Evolutionary conservation across 2,113 vertebrate species (phyloP).

Genomic region (Pogonocichla stellata): DNA sequence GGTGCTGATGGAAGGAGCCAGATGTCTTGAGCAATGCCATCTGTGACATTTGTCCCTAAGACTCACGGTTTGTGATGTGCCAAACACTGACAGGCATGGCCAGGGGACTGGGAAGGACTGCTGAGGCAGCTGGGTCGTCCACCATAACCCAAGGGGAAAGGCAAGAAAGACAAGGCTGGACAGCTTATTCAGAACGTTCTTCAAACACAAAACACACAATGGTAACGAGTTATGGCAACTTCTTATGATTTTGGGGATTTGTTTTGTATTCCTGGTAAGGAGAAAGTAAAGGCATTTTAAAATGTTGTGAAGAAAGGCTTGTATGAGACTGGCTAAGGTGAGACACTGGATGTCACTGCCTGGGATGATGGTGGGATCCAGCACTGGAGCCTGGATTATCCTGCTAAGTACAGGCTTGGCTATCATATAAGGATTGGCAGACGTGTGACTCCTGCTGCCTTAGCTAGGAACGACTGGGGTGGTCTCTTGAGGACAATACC

Average conservation of each 20-base stretch:
- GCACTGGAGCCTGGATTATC: background rate
- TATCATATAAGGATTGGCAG: background rate
- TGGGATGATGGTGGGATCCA: background rate
- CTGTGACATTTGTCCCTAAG: background rate
- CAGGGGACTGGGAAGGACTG: background rate
- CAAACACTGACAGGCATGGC: background rate
- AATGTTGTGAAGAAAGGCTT: background rate
- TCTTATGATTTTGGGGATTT: rapidly evolving
- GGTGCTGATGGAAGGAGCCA: background rate
- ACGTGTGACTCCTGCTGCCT: background rate
- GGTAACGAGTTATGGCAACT: background rate
- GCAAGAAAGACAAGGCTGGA: background rate
- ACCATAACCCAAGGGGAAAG: background rate
- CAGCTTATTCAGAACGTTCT: background rate
- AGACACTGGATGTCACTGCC: background rate
- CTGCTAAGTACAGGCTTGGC: background rate
- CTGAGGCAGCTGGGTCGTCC: background rate
- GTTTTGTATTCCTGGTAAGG: background rate
- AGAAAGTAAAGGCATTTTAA: background rate
- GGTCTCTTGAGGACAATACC: background rate
- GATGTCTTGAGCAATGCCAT: background rate
- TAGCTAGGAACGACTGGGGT: background rate
- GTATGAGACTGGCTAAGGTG: background rate
- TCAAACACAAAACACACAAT: background rate
- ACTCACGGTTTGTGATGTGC: rapidly evolving